Base-by-base conservation (phyloP, 30 jellyfish, hydroid and myxozoan species). In the Chrysaora quinquecirrha region DNA sequence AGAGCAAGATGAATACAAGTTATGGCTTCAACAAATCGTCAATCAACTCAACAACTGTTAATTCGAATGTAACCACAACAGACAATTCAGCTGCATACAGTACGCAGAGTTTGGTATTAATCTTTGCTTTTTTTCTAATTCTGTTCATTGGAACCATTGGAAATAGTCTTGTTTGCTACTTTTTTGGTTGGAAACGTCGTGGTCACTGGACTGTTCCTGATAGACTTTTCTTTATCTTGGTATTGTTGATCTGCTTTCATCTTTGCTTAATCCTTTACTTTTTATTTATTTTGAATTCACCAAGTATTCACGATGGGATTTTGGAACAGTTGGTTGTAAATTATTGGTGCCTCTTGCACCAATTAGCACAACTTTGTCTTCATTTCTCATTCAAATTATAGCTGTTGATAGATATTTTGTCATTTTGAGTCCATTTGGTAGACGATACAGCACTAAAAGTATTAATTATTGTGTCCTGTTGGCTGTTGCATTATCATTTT, bases 321-420 rank as follows among this genome's bases (percentile, higher is more conserved):
- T 87, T 70, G 95, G 95, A 2, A 22, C 28, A 28, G 3, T 78
- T 78, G 96, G 94, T 0, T 87, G 96, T 30, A 87, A 78, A 48
- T 20, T 87, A 22, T 43, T 87, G n/a, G 90, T 89, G 23, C 63
- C 86, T 0, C 62, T 87, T 0, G 22, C 86, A 12, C 91, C 88
- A 3, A 25, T 80, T 1, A 29, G 50, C 23, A 80, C 96, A 22
- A 80, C 43, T 33, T 56, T 87, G 34, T 87, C 96, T 1, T 52
- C 75, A 27, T 81, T 85, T 19, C 28, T 87, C 22, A 87, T 87
- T 23, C 87, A 79, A 20, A 80, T 80, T 20, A 68, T 87, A 71
- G 96, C 95, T 1, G 21, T 87, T 27, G 96, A 87, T 69, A 65
- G 96, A 25, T 87, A 90, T 43, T 67, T 89, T 1, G 83, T 82